phyloP scores from a whole-genome alignment of 2,113 vertebrate genomes.

The Elephantulus edwardii region DNA sequence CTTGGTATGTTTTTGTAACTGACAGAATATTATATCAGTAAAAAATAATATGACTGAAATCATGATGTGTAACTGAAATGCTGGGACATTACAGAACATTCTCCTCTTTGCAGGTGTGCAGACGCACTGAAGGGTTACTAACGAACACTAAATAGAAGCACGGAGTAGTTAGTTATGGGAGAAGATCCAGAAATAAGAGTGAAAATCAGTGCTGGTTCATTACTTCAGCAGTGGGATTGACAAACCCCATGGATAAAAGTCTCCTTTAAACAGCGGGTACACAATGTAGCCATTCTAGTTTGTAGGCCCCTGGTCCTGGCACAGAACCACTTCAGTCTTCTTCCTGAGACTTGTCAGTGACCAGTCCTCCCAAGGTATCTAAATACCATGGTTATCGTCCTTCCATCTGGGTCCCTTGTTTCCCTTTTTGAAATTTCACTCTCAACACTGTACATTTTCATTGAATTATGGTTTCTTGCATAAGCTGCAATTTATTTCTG shows the following conservation, averaged over 20 bases:
- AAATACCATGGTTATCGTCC: not conserved
- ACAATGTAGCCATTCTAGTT: not conserved
- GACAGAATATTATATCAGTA: slow-evolving; percentile 33
- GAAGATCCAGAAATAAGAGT: slow-evolving; percentile 34
- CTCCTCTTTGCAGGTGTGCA: not conserved
- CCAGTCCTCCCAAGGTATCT: not conserved
- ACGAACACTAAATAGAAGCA: slow-evolving; percentile 14
- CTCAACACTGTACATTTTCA: not conserved
- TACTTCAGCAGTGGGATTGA: not conserved
- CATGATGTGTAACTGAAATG: not conserved
- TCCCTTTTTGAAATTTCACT: not conserved
- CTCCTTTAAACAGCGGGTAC: not conserved
- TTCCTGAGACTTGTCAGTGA: not conserved
- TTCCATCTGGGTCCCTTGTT: not conserved
- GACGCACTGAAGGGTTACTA: slow-evolving; percentile 50
- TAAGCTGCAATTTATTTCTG: not conserved
- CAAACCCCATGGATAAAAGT: not conserved
- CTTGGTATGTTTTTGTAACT: slow-evolving; percentile 33
- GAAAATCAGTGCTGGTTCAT: slow-evolving; percentile 57
- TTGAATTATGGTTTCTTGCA: not conserved
- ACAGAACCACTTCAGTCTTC: not conserved
- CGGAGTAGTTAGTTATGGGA: not conserved
- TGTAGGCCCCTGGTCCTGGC: not conserved
- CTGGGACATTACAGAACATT: not conserved
- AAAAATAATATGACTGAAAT: not conserved